Evolutionary conservation across 2,888 invertebrate genomes (phyloP).

Genomic region (Synergus japonicus): DNA sequence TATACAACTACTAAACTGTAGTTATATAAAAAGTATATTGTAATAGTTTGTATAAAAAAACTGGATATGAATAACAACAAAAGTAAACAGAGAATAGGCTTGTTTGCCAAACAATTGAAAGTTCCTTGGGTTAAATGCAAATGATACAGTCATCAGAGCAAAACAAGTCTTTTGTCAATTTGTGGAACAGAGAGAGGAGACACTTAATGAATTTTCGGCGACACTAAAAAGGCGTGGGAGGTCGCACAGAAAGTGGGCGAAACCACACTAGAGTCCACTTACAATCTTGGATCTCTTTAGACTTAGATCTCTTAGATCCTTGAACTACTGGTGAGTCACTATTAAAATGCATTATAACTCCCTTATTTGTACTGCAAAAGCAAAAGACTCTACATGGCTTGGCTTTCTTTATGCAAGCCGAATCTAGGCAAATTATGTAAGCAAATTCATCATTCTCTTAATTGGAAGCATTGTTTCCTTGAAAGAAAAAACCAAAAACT

Average conservation of each 20-base stretch:
- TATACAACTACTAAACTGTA: neutral
- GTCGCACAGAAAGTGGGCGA: slow-evolving; percentile 13
- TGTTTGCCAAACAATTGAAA: slow-evolving; percentile 7
- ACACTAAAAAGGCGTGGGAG: slow-evolving; percentile 18
- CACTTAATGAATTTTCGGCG: slow-evolving; percentile 18
- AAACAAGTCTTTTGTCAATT: neutral
- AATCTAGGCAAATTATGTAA: slow-evolving; percentile 27
- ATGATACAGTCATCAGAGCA: neutral
- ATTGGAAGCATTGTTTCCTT: neutral
- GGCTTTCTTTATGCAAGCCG: slow-evolving; percentile 13
- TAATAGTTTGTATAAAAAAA: neutral
- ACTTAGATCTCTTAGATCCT: slow-evolving; percentile 2
- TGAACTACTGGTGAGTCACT: slow-evolving; percentile 15
- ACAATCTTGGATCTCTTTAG: neutral
- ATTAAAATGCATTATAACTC: slow-evolving; percentile 6
- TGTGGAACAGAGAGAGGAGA: neutral
- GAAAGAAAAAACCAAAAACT: neutral
- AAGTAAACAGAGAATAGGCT: neutral
- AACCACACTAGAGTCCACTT: slow-evolving; percentile 5
- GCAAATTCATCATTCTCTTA: neutral
- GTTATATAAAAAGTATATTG: too few relatives aligned
- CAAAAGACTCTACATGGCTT: slow-evolving; percentile 19
- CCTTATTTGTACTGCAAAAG: slow-evolving; percentile 32
- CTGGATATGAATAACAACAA: neutral
- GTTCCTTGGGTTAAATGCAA: neutral